phyloP scores from a whole-genome alignment of 2,888 invertebrate species.

The Orthosia gothica region DNA sequence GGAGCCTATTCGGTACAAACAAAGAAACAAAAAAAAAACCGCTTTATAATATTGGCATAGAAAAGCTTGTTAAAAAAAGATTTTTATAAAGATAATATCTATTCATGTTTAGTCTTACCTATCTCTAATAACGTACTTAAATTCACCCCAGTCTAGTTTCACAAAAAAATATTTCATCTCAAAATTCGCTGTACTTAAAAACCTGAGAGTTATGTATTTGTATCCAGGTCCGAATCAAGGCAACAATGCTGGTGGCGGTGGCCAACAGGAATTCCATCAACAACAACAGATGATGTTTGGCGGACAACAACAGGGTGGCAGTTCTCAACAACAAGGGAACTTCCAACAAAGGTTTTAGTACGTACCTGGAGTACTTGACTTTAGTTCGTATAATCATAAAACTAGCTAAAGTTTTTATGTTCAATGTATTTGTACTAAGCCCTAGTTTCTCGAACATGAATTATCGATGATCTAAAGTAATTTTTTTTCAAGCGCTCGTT shows the following conservation, averaged over 20 bases:
- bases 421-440: constrained; percentile 3
- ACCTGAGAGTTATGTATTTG: not conserved
- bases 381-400: not conserved
- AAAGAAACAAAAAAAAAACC: too few species aligned
- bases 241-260: constrained; percentile 83
- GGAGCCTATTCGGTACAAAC: too few species aligned
- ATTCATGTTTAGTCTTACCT: too few species aligned
- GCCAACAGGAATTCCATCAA: constrained; percentile 90
- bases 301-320: constrained; percentile 89
- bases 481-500: not conserved
- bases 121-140: too few species aligned
- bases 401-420: not conserved
- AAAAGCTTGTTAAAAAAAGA: too few species aligned
- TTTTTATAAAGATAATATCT: too few species aligned
- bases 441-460: not conserved
- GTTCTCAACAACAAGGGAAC: constrained; percentile 92
- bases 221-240: constrained; percentile 86
- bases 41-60: too few species aligned
- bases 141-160: too few species aligned
- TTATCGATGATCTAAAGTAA: not conserved
- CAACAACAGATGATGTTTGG: constrained; percentile 95
- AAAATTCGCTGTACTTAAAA: too few species aligned
- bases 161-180: too few species aligned
- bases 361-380: constrained; percentile 16
- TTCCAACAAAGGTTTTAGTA: constrained; percentile 93